Conservation (phyloP, 2,888 invertebrate species). For the Nomada fucata region DNA sequence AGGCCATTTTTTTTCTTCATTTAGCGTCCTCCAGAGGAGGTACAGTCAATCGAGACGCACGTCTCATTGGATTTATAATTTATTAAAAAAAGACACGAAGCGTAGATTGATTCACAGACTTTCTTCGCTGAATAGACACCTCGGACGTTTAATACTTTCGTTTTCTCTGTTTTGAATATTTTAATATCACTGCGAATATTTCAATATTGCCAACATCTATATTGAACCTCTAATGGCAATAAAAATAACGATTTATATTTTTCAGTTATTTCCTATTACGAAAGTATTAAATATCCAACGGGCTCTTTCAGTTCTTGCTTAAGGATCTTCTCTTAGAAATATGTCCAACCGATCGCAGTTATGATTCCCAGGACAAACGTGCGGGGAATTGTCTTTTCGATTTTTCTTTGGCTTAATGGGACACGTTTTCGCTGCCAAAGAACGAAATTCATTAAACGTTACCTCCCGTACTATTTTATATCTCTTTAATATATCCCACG, state of each 20-base stretch:
- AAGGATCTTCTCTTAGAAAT: slow-evolving; percentile 6
- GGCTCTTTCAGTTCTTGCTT: not conserved
- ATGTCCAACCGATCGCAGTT: not conserved
- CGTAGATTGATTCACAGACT: not conserved
- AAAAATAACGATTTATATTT: too few relatives aligned
- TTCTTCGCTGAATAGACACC: too few relatives aligned
- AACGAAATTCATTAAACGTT: slow-evolving; percentile 3
- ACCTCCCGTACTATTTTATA: not conserved
- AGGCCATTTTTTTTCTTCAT: slow-evolving; percentile 24
- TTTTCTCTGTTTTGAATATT: too few relatives aligned
- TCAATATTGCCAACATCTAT: too few relatives aligned
- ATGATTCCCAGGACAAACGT: slow-evolving; percentile 4
- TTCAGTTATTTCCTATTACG: too few relatives aligned
- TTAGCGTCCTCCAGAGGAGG: not conserved
- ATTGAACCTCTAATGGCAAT: not conserved
- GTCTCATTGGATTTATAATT: not conserved
- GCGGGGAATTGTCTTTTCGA: slow-evolving; percentile 25
- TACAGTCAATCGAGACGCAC: not conserved
- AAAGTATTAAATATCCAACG: too few relatives aligned
- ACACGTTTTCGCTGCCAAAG: not conserved
- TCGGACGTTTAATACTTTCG: too few relatives aligned
- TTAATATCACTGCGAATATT: too few relatives aligned
- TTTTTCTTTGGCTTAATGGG: slow-evolving; percentile 26
- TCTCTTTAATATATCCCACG: not conserved
- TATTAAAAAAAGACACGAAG: slow-evolving; percentile 13